Evolutionary conservation across 92 coral and sea anemone species (phyloP).

Genomic region (Ricordea florida): DNA sequence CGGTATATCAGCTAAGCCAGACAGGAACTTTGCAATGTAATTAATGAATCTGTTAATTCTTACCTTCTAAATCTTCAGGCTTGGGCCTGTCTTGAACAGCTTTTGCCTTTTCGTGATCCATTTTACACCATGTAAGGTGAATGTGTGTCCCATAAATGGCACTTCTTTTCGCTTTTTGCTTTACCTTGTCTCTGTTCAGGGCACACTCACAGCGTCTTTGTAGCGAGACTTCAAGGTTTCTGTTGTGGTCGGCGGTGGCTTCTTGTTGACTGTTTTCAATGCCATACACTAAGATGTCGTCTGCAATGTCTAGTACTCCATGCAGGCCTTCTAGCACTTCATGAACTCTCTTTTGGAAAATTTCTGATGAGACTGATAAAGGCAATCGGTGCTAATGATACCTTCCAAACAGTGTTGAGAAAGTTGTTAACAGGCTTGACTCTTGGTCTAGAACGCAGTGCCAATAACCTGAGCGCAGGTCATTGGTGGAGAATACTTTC

Average conservation of each 20-base stretch:
- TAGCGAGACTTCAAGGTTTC: constrained; percentile 8
- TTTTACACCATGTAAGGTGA: constrained; percentile 11
- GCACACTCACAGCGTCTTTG: constrained; percentile 23
- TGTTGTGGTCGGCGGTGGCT: too few relatives aligned
- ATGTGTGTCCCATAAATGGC: constrained; percentile 37
- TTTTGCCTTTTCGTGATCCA: constrained; percentile 34
- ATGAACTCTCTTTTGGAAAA: constrained; percentile 41
- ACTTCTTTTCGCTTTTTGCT: constrained; percentile 21
- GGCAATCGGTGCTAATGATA: too few relatives aligned
- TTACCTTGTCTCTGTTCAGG: constrained; percentile 33
- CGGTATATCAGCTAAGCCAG: constrained; percentile 9
- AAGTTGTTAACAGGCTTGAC: too few relatives aligned
- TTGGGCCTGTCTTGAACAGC: constrained; percentile 40
- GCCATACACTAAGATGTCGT: too few relatives aligned
- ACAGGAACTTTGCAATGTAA: constrained; percentile 25
- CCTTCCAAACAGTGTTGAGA: too few relatives aligned
- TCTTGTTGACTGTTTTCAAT: too few relatives aligned
- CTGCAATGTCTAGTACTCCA: constrained; percentile 30
- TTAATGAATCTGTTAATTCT: constrained; percentile 25
- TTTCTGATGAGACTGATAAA: constrained; percentile 39
- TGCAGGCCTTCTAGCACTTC: constrained; percentile 43
- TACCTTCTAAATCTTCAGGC: constrained; percentile 26
- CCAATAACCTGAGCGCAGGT: too few relatives aligned
- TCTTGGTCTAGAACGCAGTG: too few relatives aligned
- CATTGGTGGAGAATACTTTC: too few relatives aligned